phyloP scores from a whole-genome alignment of 1,140 invertebrate species.

The Penaeus vannamei region DNA sequence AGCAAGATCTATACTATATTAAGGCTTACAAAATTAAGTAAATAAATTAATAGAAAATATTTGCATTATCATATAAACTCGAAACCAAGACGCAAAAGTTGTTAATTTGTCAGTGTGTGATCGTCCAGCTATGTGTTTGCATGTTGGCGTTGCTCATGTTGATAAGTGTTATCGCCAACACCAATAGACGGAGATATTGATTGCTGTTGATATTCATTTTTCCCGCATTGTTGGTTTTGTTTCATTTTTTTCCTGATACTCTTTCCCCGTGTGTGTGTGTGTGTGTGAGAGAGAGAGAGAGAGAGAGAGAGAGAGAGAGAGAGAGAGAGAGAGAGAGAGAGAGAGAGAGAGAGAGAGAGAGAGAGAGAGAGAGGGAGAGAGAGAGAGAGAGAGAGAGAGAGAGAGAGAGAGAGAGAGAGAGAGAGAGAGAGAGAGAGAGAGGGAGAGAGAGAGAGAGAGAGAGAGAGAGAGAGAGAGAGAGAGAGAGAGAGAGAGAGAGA shows the following conservation, averaged over 20 bases:
- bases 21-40: too few species aligned
- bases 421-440: conserved; percentile 6
- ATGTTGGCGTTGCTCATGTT: too few species aligned
- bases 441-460: background rate
- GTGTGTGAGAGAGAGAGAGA: conserved; percentile 26
- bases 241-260: too few species aligned
- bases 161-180: too few species aligned
- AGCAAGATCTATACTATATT: too few species aligned
- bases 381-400: background rate
- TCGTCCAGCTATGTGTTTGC: too few species aligned
- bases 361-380: background rate
- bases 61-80: too few species aligned
- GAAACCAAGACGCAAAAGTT: too few species aligned
- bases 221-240: background rate
- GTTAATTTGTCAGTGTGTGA: too few species aligned
- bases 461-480: background rate
- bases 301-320: conserved; percentile 37
- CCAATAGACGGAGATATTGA: too few species aligned
- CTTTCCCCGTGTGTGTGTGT: too few species aligned
- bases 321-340: conserved; percentile 20
- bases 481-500: background rate
- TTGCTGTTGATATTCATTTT: background rate
- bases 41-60: too few species aligned
- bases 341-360: background rate
- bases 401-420: background rate